phyloP scores from a whole-genome alignment of 2,888 invertebrate species.

The Tipula helvola region DNA sequence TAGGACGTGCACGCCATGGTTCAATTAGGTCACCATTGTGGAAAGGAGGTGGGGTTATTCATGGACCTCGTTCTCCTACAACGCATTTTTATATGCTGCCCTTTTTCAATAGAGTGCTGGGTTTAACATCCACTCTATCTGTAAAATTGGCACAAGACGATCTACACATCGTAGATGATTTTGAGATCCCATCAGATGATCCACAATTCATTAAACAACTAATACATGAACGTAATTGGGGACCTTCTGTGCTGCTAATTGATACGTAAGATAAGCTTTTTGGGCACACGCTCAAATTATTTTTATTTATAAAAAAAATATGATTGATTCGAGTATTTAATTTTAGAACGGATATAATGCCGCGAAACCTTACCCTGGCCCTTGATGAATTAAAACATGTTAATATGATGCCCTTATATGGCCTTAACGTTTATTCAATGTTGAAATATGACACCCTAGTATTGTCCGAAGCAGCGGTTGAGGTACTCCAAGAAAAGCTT shows the following conservation, averaged over 20 bases:
- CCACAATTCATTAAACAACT: constrained; percentile 65
- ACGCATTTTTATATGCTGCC: constrained; percentile 91
- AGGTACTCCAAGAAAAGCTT: constrained; percentile 69
- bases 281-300: too few species aligned
- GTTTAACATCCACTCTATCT: constrained; percentile 72
- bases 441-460: constrained; percentile 90
- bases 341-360: constrained; percentile 72
- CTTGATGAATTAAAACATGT: constrained; percentile 65
- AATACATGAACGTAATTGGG: constrained; percentile 81
- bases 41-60: constrained; percentile 67
- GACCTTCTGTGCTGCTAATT: constrained; percentile 86
- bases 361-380: constrained; percentile 76
- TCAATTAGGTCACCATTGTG: constrained; percentile 84
- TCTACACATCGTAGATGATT: constrained; percentile 73
- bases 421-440: constrained; percentile 93
- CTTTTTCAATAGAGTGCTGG: constrained; percentile 58
- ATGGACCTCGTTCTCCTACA: constrained; percentile 86
- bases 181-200: constrained; percentile 77
- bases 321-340: constrained; percentile 8
- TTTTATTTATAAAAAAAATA: neutral
- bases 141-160: constrained; percentile 93
- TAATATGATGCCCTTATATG: constrained; percentile 92
- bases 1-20: constrained; percentile 82
- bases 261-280: constrained; percentile 79
- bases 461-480: constrained; percentile 70